Evolutionary conservation across 1,140 invertebrate species (phyloP).

Genomic region (Temnothorax nylanderi): DNA sequence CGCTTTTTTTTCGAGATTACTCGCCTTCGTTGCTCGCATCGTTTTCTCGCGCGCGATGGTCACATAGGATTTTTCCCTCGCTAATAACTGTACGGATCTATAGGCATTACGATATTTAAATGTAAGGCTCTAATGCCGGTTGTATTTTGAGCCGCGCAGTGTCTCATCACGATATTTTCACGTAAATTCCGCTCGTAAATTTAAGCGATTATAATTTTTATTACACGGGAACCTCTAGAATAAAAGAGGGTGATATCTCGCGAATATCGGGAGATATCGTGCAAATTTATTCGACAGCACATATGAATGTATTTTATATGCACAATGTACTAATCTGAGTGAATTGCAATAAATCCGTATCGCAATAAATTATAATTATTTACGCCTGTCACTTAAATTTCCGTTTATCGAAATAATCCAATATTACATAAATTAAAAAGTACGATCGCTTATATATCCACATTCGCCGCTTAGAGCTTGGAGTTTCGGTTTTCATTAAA

Average conservation of each 20-base stretch:
- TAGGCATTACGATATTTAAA: constrained; percentile 46
- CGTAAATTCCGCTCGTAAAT: constrained; percentile 31
- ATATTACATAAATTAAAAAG: constrained; percentile 18
- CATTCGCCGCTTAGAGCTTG: neutral
- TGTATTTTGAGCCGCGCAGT: constrained; percentile 1
- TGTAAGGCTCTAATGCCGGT: neutral
- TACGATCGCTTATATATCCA: neutral
- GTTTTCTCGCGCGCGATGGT: neutral
- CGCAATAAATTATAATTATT: constrained; percentile 42
- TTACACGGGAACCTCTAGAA: neutral
- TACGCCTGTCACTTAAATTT: constrained; percentile 26
- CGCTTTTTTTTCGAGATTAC: constrained; percentile 8
- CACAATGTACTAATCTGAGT: constrained; percentile 1
- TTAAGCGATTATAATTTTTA: constrained; percentile 52
- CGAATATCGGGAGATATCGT: constrained; percentile 18
- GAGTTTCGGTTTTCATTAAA: neutral
- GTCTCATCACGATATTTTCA: constrained; percentile 27
- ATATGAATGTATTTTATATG: constrained; percentile 5
- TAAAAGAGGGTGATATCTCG: constrained; percentile 15
- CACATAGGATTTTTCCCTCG: neutral
- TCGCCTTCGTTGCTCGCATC: constrained; percentile 14
- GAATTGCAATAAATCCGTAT: constrained; percentile 44
- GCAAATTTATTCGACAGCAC: neutral
- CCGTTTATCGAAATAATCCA: constrained; percentile 13
- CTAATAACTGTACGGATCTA: constrained; percentile 40